These are phyloP conservation scores for Oscheius myriophilus DNA, from an alignment of 2,888 invertebrate genomes.

Conservation along the genomic window DNA sequence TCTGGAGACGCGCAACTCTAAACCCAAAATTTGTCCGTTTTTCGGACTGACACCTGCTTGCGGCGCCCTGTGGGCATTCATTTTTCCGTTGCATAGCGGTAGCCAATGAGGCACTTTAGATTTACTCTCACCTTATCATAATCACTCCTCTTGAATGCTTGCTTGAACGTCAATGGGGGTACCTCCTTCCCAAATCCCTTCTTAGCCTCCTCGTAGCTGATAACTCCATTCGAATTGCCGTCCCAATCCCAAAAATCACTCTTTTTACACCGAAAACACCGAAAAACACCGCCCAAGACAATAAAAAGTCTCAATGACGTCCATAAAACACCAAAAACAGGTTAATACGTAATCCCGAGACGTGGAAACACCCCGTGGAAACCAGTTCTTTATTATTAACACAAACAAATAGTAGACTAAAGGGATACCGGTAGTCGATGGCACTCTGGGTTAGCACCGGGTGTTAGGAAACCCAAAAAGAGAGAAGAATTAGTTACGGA, in stretches of 20 bases:
- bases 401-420: not conserved
- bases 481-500: too few relatives aligned
- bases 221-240: not conserved
- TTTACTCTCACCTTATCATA: slow-evolving; percentile 6
- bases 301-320: not conserved
- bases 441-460: not conserved
- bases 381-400: not conserved
- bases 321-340: not conserved
- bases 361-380: not conserved
- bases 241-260: slow-evolving; percentile 12
- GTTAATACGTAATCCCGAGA: too few relatives aligned
- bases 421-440: not conserved
- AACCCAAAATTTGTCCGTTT: too few relatives aligned
- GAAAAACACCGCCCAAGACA: too few relatives aligned
- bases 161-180: not conserved
- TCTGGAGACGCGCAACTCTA: too few relatives aligned
- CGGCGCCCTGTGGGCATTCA: too few relatives aligned
- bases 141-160: slow-evolving; percentile 12
- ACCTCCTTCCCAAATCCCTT: not conserved
- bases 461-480: too few relatives aligned
- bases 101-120: too few relatives aligned
- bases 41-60: too few relatives aligned
- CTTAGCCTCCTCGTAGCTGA: slow-evolving; percentile 22
- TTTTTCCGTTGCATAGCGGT: too few relatives aligned
- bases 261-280: not conserved